Percentiles rank a stretch among this genome's conserved stretches.
These are phyloP conservation scores for Apantesis nais DNA, from an alignment of 2,888 invertebrate genomes.

Conservation along the genomic window DNA sequence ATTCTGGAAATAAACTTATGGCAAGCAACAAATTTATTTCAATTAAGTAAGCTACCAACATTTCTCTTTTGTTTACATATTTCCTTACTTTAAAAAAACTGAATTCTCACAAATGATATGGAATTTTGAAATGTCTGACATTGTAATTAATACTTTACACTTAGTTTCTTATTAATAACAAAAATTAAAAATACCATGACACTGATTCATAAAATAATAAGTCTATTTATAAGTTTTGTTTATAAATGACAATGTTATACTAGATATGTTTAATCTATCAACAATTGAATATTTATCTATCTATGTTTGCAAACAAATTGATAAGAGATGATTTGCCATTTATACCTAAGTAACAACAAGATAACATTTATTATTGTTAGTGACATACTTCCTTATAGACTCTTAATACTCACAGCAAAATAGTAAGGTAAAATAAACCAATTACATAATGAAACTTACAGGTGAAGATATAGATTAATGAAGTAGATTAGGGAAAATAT, in stretches of 20 bases:
- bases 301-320: constrained; percentile 15
- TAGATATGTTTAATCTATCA: constrained; percentile 13
- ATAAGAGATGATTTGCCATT: background rate
- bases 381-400: background rate
- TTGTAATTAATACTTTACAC: background rate
- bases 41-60: background rate
- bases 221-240: constrained; percentile 16
- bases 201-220: constrained; percentile 25
- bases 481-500: background rate
- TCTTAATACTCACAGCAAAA: background rate
- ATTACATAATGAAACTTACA: background rate
- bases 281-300: constrained; percentile 25
- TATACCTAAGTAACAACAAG: background rate
- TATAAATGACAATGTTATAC: constrained; percentile 8
- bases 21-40: background rate
- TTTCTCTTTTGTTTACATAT: background rate
- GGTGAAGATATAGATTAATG: background rate
- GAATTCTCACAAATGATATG: background rate
- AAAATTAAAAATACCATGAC: constrained; percentile 9
- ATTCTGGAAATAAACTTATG: background rate
- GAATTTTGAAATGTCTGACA: background rate
- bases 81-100: background rate
- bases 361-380: background rate
- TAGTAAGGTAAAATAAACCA: background rate
- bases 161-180: background rate